phyloP scores from a whole-genome alignment of 1,140 invertebrate species.

The Listronotus bonariensis region DNA sequence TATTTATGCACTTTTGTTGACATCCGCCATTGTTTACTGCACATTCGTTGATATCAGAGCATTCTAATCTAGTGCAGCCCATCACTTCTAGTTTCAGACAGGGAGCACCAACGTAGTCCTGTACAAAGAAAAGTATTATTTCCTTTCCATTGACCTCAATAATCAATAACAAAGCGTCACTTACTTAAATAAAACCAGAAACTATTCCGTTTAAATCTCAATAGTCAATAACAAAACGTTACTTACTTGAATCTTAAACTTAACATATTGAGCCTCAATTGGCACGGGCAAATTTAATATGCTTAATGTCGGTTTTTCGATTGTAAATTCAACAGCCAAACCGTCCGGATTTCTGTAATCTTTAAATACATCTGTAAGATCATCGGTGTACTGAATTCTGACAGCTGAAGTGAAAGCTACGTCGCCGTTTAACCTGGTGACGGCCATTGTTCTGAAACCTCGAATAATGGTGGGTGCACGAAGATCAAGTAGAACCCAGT shows the following conservation, averaged over 20 bases:
- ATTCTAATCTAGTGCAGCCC: conserved; percentile 90
- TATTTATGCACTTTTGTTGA: conserved; percentile 91
- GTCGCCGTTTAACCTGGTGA: conserved; percentile 75
- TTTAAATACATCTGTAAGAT: conserved; percentile 86
- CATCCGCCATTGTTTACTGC: conserved; percentile 87
- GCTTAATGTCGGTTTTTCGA: conserved; percentile 83
- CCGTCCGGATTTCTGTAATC: conserved; percentile 91
- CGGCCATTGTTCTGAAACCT: conserved; percentile 88
- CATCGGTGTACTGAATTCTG: conserved; percentile 83
- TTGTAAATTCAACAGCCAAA: conserved; percentile 89
- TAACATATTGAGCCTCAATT: conserved; percentile 88
- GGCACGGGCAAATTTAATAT: conserved; percentile 88
- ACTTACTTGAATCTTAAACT: conserved; percentile 76
- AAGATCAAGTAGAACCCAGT: conserved; percentile 87
- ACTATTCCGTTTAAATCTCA: no score
- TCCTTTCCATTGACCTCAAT: no score
- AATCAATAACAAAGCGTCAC: not conserved
- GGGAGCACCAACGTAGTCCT: conserved; percentile 82
- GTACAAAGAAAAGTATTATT: not conserved
- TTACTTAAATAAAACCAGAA: conserved; percentile 75
- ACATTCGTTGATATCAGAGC: conserved; percentile 93
- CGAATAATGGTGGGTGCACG: conserved; percentile 88
- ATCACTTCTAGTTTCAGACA: conserved; percentile 92
- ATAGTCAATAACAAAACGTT: no score
- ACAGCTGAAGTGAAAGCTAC: conserved; percentile 87